Percentiles rank a stretch among this genome's conserved stretches.
phyloP scores from a whole-genome alignment of 2,113 vertebrate genomes.

The Saccopteryx bilineata region DNA sequence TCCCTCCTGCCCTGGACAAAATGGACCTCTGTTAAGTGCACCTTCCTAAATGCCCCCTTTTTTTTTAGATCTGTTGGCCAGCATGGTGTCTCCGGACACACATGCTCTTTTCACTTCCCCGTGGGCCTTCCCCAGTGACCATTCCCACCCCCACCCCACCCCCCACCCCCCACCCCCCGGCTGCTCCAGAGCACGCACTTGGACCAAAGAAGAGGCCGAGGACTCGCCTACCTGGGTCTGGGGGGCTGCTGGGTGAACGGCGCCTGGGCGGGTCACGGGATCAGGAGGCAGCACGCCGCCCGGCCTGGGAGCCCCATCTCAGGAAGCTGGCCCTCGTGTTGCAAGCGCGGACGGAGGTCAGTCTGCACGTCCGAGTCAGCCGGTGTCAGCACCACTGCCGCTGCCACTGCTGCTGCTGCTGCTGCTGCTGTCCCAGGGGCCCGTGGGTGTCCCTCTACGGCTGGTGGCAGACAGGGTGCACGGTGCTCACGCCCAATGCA shows the following conservation, averaged over 20 bases:
- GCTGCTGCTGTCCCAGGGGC: too few relatives aligned
- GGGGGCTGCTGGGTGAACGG: background rate
- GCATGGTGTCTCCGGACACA: too few relatives aligned
- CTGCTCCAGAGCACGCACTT: rapidly evolving
- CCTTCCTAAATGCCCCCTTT: too few relatives aligned
- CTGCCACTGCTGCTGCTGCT: too few relatives aligned
- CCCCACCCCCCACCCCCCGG: background rate
- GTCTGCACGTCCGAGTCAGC: background rate
- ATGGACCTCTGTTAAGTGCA: too few relatives aligned
- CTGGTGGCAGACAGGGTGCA: background rate
- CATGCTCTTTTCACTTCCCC: too few relatives aligned
- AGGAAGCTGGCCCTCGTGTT: rapidly evolving
- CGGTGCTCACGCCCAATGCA: too few relatives aligned
- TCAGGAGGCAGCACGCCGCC: rapidly evolving
- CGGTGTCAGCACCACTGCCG: background rate
- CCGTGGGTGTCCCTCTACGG: rapidly evolving
- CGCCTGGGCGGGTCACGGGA: background rate
- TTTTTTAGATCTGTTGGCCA: too few relatives aligned
- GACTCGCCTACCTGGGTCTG: background rate
- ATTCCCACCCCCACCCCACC: too few relatives aligned
- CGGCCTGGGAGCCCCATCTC: background rate
- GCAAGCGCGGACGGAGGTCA: background rate
- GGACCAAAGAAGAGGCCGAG: background rate
- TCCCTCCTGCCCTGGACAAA: too few relatives aligned
- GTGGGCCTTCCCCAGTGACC: too few relatives aligned